Evolutionary conservation across 2,888 invertebrate species (phyloP).

Genomic region (Cataglyphis livida): DNA sequence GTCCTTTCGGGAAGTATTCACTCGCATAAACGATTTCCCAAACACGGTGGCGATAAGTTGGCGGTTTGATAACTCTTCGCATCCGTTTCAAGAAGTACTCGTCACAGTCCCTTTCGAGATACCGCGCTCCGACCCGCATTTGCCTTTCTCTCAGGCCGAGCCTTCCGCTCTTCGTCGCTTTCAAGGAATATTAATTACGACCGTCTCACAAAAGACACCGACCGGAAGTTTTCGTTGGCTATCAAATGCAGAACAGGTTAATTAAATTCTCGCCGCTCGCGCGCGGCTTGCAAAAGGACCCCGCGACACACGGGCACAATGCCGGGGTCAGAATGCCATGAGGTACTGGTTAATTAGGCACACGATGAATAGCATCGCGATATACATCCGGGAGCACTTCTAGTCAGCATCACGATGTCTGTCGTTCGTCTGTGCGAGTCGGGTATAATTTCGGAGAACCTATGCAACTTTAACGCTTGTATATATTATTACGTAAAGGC

Average conservation of each 20-base stretch:
- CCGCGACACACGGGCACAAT: constrained; percentile 67
- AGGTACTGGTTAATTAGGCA: constrained; percentile 78
- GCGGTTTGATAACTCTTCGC: constrained; percentile 69
- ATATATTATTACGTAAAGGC: neutral
- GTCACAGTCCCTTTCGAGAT: constrained; percentile 39
- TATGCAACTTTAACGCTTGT: neutral
- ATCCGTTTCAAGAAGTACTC: constrained; percentile 49
- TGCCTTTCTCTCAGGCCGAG: constrained; percentile 15
- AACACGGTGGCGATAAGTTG: constrained; percentile 54
- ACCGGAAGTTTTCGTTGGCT: constrained; percentile 75
- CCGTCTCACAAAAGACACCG: constrained; percentile 74
- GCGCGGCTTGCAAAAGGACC: constrained; percentile 59
- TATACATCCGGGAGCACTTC: constrained; percentile 78
- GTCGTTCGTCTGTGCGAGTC: constrained; percentile 39
- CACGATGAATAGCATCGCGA: constrained; percentile 75
- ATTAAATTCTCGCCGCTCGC: constrained; percentile 80
- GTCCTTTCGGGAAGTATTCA: constrained; percentile 2
- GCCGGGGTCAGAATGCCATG: constrained; percentile 63
- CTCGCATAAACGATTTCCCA: constrained; percentile 45
- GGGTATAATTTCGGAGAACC: neutral
- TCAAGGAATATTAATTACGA: constrained; percentile 78
- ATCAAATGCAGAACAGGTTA: constrained; percentile 82
- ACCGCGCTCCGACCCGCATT: constrained; percentile 38
- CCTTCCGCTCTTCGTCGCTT: constrained; percentile 58
- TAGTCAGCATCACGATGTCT: constrained; percentile 65